Base-by-base conservation (phyloP, 2,113 vertebrate genomes). In the Neodontobutis hainanensis region DNA sequence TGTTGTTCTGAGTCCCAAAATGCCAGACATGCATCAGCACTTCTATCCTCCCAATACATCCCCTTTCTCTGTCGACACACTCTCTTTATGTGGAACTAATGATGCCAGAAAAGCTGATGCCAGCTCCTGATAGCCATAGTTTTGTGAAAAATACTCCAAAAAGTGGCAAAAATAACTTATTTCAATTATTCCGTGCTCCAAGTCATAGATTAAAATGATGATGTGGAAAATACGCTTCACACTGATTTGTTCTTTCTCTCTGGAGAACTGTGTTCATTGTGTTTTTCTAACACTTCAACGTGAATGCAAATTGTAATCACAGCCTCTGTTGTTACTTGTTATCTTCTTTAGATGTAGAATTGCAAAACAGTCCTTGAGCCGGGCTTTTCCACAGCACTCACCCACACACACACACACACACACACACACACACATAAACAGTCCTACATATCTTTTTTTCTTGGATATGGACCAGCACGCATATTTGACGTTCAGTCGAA, bases 311-410 rank as follows among this genome's bases (percentile, higher is more conserved):
- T 80, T 63, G 36, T 50, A 76, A 76, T 84, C 73, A 56, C 43
- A 35, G 44, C 64, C 65, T 52, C 66, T 69, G 70, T 73, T 79
- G 52, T 89, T 81, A 56, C 73, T 74, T 79, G 48, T 79, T 82
- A 85, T 84, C 73, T 79, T 78, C 64, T 83, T 88, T 75, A 69
- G 68, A 87, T 80, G 67, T 68, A 52, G 61, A 79, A 77, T 74
- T 67, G 68, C 71, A 70, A 84, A 73, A 58, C 53, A 66, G 61
- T 77, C 56, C 71, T 84, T 81, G 65, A 81, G 75, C 62, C 15
- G 16, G 51, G 57, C 53, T 74, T 73, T 71, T 69, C 59, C 42
- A 42, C 49, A 51, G 35, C 42, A 50, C 61, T 56, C 70, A 6
- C 73, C n/a, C 74, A 46, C 67, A 32, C 70, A 45, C 11, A 19